Evolutionary conservation across 1,140 invertebrate species (phyloP).

Genomic region (Dendrolimus kikuchii): DNA sequence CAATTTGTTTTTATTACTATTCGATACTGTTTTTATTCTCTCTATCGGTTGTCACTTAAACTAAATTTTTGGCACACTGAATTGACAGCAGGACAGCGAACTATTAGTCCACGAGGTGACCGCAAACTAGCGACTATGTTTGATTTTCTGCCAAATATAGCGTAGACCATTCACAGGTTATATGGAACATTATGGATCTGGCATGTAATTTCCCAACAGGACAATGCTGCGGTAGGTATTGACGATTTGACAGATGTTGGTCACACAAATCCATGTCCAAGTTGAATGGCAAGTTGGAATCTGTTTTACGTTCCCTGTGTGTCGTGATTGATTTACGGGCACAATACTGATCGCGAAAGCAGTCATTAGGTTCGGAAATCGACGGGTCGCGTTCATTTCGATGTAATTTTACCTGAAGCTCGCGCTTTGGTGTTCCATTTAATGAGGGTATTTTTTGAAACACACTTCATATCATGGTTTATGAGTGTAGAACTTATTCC

Average conservation of each 20-base stretch:
- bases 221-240: constrained; percentile 4
- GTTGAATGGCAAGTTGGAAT: constrained; percentile 16
- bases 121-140: constrained; percentile 4
- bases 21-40: too few species aligned
- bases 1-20: too few species aligned
- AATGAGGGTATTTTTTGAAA: too few species aligned
- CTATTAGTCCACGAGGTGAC: neutral
- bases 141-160: constrained; percentile 5
- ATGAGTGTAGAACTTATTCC: too few species aligned
- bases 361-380: too few species aligned
- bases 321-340: constrained; percentile 9
- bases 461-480: too few species aligned
- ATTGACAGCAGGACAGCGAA: neutral
- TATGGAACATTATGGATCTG: constrained; percentile 5
- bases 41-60: neutral
- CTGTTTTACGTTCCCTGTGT: constrained; percentile 12
- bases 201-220: constrained; percentile 11
- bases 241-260: constrained; percentile 10
- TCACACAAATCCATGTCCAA: constrained; percentile 13
- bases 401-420: too few species aligned
- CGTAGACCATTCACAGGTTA: neutral
- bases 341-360: too few species aligned
- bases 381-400: too few species aligned
- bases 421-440: too few species aligned
- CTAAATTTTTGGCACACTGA: neutral